Base-by-base conservation (phyloP, 2,113 vertebrate genomes). In the Melanotaenia duboulayi region DNA sequence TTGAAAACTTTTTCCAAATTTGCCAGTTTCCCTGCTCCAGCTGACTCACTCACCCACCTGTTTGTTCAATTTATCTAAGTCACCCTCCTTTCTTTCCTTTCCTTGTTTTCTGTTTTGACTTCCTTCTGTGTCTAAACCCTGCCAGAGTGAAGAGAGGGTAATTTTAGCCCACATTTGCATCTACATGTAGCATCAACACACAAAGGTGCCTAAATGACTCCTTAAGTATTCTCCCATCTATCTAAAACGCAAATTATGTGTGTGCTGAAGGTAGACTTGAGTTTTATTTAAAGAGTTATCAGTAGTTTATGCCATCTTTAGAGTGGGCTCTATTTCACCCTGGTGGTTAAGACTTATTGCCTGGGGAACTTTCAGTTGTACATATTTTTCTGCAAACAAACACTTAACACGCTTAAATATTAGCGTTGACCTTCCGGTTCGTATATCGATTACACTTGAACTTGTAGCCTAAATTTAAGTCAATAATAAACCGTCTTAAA, bases 231-330 rank as follows among this genome's bases (percentile, higher is more conserved):
- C 40, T 22, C 40, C 42, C 56, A 28, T 60, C 35, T 28, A 17
- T 59, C 71, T 24, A 48, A 19, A 12, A 23, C 3, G 9, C 19
- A 19, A 1, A 0, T 4, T 19, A 20, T 46, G 42, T 25, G 64
- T 62, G 50, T 60, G 24, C 62, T 83, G 74, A 56, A 22, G 48
- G 62, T 69, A 57, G 71, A 71, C 73, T 81, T 32, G 1, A 55
- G 51, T 51, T 71, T 58, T 82, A 61, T 88, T 77, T 67, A 69
- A 52, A 84, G 67, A 44, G 13, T 24, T 85, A 83, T 86, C 90
- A 90, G 89, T 90, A 91, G 77, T 70, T 20, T 25, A 49, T 73
- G 77, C 80, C 80, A 81, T 90, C 81, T 90, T 87, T 87, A 83
- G 74, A 86, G 46, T 58, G 73, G 46, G 37, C 32, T 88, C 76